A percentile compares a stretch with the other conserved stretches of the same genome.
phyloP scores from a whole-genome alignment of 2,888 invertebrate species.

The Graphium colonna region DNA sequence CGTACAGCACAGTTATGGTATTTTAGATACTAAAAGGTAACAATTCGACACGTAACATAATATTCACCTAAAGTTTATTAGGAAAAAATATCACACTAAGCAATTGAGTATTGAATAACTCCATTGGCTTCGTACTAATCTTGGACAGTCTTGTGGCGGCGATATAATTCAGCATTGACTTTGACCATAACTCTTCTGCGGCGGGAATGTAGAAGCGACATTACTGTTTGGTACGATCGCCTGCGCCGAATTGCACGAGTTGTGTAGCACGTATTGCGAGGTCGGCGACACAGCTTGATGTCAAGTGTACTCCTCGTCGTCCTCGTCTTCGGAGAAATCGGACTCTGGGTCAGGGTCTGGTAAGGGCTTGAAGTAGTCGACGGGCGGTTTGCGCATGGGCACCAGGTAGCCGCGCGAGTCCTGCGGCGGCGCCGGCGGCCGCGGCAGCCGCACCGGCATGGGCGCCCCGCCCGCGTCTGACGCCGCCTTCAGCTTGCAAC shows the following conservation, averaged over 20 bases:
- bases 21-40: slow-evolving; percentile 23
- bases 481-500: slow-evolving; percentile 80
- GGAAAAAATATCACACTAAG: slow-evolving; percentile 31
- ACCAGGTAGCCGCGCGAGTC: slow-evolving; percentile 85
- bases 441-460: slow-evolving; percentile 55
- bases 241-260: slow-evolving; percentile 47
- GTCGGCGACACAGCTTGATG: slow-evolving; percentile 39
- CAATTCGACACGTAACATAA: slow-evolving; percentile 11
- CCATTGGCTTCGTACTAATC: slow-evolving; percentile 10
- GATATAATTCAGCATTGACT: slow-evolving; percentile 42
- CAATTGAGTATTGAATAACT: slow-evolving; percentile 33
- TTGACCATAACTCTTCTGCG: slow-evolving; percentile 38
- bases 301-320: slow-evolving; percentile 71
- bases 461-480: slow-evolving; percentile 48
- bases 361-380: slow-evolving; percentile 80
- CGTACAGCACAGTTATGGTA: slow-evolving; percentile 7
- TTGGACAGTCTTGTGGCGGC: slow-evolving; percentile 16
- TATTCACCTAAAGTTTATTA: slow-evolving; percentile 18
- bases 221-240: slow-evolving; percentile 30
- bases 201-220: slow-evolving; percentile 54
- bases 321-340: slow-evolving; percentile 59
- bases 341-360: slow-evolving; percentile 58
- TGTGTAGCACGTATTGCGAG: slow-evolving; percentile 57
- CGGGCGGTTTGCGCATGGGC: slow-evolving; percentile 75
- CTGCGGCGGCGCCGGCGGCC: slow-evolving; percentile 78